phyloP scores from a whole-genome alignment of 2,888 invertebrate genomes.

The Watsonalla cultraria region DNA sequence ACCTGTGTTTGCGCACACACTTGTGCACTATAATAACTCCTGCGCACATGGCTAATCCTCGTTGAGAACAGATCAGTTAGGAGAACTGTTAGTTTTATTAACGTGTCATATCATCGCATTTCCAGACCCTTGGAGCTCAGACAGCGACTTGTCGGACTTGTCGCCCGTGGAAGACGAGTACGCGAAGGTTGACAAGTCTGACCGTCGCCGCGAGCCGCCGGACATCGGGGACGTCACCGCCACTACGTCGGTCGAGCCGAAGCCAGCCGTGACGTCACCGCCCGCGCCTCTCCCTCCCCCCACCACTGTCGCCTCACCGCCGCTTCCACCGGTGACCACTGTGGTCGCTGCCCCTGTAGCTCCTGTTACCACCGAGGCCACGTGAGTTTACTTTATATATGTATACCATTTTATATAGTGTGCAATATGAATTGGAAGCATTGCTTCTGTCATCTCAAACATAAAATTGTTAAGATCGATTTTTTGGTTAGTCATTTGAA shows the following conservation, averaged over 20 bases:
- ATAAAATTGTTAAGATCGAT: too few relatives aligned
- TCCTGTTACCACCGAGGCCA: conserved; percentile 26
- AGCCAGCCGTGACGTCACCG: conserved; percentile 6
- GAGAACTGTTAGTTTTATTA: too few relatives aligned
- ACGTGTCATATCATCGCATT: conserved; percentile 5
- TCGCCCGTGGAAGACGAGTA: conserved; percentile 86
- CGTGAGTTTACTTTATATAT: conserved; percentile 24
- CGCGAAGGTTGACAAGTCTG: conserved; percentile 67
- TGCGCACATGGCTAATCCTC: too few relatives aligned
- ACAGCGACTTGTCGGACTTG: conserved; percentile 91
- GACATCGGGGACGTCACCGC: conserved; percentile 69
- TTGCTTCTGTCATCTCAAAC: too few relatives aligned
- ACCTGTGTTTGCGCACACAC: too few relatives aligned
- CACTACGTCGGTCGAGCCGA: conserved; percentile 28
- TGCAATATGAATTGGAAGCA: too few relatives aligned
- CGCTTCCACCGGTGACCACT: conserved; percentile 14
- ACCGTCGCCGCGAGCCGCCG: conserved; percentile 58
- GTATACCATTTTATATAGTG: not conserved
- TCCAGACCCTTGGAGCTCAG: conserved; percentile 87
- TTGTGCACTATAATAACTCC: too few relatives aligned
- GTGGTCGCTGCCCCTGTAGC: conserved; percentile 19
- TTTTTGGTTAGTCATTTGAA: too few relatives aligned
- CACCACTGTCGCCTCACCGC: conserved; percentile 14
- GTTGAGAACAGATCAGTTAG: too few relatives aligned
- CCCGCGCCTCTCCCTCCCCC: conserved; percentile 9